Evolutionary conservation across 1,140 invertebrate genomes (phyloP), one percentile per base, ranked within the genome.

Genomic region (Drosophila bocki): DNA sequence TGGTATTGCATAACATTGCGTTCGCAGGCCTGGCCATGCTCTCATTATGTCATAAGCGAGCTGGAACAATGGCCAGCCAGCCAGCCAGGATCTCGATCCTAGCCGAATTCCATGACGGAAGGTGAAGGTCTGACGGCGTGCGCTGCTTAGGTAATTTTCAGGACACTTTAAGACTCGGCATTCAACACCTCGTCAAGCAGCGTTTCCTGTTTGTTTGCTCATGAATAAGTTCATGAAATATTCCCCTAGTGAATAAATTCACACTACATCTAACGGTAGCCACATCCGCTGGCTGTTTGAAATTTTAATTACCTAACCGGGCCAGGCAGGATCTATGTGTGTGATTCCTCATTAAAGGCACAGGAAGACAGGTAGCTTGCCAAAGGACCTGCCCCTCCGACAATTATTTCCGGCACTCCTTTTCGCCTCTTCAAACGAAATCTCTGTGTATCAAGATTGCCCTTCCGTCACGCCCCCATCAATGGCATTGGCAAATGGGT

Each of bases 1-100:
- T 51, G 60, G 15, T 87, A 75, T 87, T 87, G 84, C 84, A 87
- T 87, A 87, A 87, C 78, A 87, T 87, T 87, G 77, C 83, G 83
- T 82, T 75, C n/a, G 71, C 47, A 42, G 51, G 47, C 59, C 54
- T 22, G 67, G 54, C 63, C 45, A 35, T 56, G 75, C 65, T 78
- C 76, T 78, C 76, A 78, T 87, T 78, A 88, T 78, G 82, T 87
- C 84, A 87, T 87, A 80, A 88, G 77, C 61, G 85, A 45, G 64
- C 64, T 51, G 32, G 44, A 75, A 88, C 85, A 87, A 88, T 71
- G 58, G 44, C n/a, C 19, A 15, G 47, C 12, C 47, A 56, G 60
- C 45, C 42, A 44, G 42, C 19, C 17, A 54, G 80, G 47, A 68
- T 41, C 37, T 50, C 22, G 37, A 32, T n/a, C 15, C 79, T 75